phyloP scores from a whole-genome alignment of 2,888 invertebrate species.

The Hemithea aestivaria region DNA sequence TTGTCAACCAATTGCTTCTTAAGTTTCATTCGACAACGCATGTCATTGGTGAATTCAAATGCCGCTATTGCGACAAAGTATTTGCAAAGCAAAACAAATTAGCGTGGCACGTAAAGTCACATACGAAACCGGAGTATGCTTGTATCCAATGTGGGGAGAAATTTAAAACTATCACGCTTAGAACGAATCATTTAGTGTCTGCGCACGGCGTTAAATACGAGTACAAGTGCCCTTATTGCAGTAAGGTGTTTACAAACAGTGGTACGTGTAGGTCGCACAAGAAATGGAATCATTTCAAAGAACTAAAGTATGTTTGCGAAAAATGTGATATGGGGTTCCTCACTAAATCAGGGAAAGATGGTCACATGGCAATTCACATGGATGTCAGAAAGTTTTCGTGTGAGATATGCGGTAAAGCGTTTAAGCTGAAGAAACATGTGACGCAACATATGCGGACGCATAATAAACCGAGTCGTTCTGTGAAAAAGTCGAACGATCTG shows the following conservation, averaged over 20 bases:
- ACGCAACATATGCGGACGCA: constrained; percentile 51
- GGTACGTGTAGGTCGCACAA: constrained; percentile 20
- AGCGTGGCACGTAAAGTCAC: constrained; percentile 55
- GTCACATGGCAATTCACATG: constrained; percentile 59
- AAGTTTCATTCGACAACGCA: constrained; percentile 45
- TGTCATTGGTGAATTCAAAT: constrained; percentile 37
- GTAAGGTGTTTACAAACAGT: constrained; percentile 10
- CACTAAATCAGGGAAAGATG: constrained; percentile 39
- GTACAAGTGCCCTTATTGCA: constrained; percentile 16
- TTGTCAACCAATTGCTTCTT: constrained; percentile 24
- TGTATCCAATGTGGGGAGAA: constrained; percentile 37
- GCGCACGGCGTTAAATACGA: constrained; percentile 36
- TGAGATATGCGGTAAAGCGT: constrained; percentile 46
- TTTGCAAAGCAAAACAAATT: constrained; percentile 58
- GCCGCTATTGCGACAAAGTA: constrained; percentile 48
- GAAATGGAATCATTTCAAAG: constrained; percentile 40
- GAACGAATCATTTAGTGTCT: constrained; percentile 41
- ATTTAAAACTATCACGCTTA: constrained; percentile 45
- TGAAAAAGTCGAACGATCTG: no score
- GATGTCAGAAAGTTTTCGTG: constrained; percentile 58
- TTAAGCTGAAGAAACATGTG: constrained; percentile 43
- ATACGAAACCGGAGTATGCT: constrained; percentile 22
- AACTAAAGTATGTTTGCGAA: constrained; percentile 35
- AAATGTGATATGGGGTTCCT: constrained; percentile 32
- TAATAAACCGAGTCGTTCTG: constrained; percentile 16